Percentiles rank a stretch among this genome's conserved stretches.
Conservation (phyloP, 2,797 vertebrate genomes). For the Xiphophorus birchmanni region DNA sequence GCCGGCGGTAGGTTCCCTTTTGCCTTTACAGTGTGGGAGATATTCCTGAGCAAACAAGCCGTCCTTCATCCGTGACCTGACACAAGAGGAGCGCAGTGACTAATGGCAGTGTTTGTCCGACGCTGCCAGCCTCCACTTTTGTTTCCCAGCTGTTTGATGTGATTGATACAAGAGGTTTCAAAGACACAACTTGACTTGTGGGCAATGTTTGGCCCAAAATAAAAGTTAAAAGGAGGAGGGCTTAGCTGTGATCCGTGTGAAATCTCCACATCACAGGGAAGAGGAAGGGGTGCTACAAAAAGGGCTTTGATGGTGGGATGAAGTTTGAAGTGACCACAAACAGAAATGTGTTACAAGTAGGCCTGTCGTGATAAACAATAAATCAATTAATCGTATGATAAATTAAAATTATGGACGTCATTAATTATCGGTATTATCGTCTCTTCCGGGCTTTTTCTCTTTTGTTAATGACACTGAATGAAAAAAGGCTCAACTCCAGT, state of each 20-base stretch:
- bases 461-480: too few relatives aligned
- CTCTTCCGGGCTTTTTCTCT: too few relatives aligned
- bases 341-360: slow-evolving; percentile 32
- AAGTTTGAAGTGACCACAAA: slow-evolving; percentile 58
- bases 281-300: slow-evolving; percentile 43
- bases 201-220: slow-evolving; percentile 80
- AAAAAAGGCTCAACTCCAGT: too few relatives aligned
- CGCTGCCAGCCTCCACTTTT: slow-evolving; percentile 75
- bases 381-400: too few relatives aligned
- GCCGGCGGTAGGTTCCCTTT: slow-evolving; percentile 66
- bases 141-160: slow-evolving; percentile 78
- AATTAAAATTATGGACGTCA: too few relatives aligned
- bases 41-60: slow-evolving; percentile 75
- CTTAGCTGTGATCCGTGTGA: slow-evolving; percentile 51
- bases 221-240: slow-evolving; percentile 67
- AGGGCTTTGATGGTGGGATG: slow-evolving; percentile 66
- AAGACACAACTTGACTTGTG: slow-evolving; percentile 78
- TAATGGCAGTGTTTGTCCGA: slow-evolving; percentile 80
- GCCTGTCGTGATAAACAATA: too few relatives aligned
- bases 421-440: too few relatives aligned
- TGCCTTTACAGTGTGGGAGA: slow-evolving; percentile 68
- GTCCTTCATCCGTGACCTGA: slow-evolving; percentile 51
- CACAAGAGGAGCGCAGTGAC: slow-evolving; percentile 72
- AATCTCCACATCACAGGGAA: slow-evolving; percentile 71
- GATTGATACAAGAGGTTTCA: slow-evolving; percentile 79